Evolutionary conservation across 1,140 invertebrate species (phyloP).

Genomic region (Steinernema feltiae): DNA sequence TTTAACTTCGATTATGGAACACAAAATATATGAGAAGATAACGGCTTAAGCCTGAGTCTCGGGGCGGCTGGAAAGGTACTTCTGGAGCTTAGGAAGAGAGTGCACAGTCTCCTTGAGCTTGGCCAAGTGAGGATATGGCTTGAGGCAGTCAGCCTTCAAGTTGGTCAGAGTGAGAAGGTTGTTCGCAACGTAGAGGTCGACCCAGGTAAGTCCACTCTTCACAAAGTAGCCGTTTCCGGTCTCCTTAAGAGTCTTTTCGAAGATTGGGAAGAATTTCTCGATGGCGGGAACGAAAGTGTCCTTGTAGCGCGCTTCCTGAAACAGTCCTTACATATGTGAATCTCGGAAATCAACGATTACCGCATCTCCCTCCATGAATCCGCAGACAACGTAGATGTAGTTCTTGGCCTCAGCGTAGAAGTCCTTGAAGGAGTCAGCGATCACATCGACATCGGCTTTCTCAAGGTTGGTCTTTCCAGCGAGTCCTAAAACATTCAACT

Average conservation of each 20-base stretch:
- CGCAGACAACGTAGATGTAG: not conserved
- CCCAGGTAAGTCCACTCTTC: slow-evolving; percentile 19
- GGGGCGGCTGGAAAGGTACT: slow-evolving; percentile 16
- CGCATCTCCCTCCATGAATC: not conserved
- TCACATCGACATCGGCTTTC: slow-evolving; percentile 26
- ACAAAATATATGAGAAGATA: not conserved
- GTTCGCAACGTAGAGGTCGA: slow-evolving; percentile 19
- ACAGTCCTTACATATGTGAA: not conserved
- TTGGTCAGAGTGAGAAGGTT: not conserved
- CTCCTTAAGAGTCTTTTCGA: slow-evolving; percentile 6
- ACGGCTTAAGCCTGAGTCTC: slow-evolving; percentile 16
- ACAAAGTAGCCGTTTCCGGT: slow-evolving; percentile 22
- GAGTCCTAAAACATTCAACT: slow-evolving; percentile 25
- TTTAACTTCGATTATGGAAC: no score
- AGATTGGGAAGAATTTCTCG: slow-evolving; percentile 19
- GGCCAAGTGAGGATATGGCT: slow-evolving; percentile 16
- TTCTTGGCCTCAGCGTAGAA: not conserved
- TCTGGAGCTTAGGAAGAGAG: slow-evolving; percentile 19
- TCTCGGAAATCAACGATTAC: not conserved
- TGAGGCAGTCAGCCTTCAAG: not conserved
- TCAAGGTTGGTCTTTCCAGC: slow-evolving; percentile 31
- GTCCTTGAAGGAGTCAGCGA: slow-evolving; percentile 29
- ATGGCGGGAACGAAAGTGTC: slow-evolving; percentile 21
- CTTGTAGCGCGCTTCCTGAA: slow-evolving; percentile 1
- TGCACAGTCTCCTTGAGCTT: slow-evolving; percentile 23